Evolutionary conservation across 2,797 vertebrate genomes (phyloP).

Genomic region (Pyrocephalus nanus): DNA sequence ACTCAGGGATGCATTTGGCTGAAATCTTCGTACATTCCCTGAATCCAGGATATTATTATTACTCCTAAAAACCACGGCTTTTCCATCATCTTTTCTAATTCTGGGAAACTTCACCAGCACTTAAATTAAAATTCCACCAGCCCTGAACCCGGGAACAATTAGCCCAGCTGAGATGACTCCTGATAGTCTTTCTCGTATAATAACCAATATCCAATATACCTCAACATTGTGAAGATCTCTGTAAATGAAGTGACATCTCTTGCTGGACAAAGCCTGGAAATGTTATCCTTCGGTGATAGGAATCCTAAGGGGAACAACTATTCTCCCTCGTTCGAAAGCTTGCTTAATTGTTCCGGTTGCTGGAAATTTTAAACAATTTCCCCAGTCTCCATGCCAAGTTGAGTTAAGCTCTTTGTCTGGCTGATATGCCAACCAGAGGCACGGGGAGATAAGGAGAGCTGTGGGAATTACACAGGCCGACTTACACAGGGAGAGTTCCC

Average conservation of each 20-base stretch:
- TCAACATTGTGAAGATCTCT: conserved; percentile 51
- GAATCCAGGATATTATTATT: not conserved
- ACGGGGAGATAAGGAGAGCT: conserved; percentile 64
- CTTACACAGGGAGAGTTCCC: not conserved
- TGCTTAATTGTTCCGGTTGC: conserved; percentile 69
- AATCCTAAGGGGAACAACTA: conserved; percentile 64
- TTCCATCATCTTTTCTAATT: not conserved
- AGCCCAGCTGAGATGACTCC: conserved; percentile 30
- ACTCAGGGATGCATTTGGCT: not conserved
- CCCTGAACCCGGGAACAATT: conserved; percentile 30
- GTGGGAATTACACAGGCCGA: conserved; percentile 59
- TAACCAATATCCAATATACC: conserved; percentile 49
- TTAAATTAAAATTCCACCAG: conserved; percentile 29
- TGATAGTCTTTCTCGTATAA: conserved; percentile 23
- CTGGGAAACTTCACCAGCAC: not conserved
- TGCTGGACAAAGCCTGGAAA: conserved; percentile 67
- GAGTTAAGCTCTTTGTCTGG: conserved; percentile 66
- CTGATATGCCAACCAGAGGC: conserved; percentile 67
- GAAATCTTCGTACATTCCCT: not conserved
- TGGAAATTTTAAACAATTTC: conserved; percentile 59
- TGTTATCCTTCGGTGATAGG: conserved; percentile 68
- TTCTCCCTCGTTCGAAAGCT: conserved; percentile 39
- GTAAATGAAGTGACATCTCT: conserved; percentile 64
- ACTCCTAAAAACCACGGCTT: not conserved
- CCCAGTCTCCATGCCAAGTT: conserved; percentile 40